Percentiles rank a stretch among this genome's conserved stretches.
Evolutionary conservation across 2,888 invertebrate genomes (phyloP).

Genomic region (Lagria hirta): DNA sequence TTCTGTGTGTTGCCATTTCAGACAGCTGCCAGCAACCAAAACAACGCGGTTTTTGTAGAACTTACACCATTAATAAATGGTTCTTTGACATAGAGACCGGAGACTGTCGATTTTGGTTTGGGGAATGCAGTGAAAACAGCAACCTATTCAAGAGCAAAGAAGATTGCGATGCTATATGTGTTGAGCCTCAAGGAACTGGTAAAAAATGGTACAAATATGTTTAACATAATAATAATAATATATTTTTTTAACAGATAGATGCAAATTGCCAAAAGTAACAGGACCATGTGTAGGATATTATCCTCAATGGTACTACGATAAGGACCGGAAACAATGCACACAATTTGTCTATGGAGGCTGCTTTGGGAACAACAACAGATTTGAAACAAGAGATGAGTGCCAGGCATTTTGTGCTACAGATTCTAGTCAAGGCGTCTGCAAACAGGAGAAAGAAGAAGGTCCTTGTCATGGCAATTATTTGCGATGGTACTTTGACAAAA

Average conservation of each 20-base stretch:
- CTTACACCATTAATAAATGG: conserved; percentile 80
- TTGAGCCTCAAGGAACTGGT: conserved; percentile 73
- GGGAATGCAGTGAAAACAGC: conserved; percentile 87
- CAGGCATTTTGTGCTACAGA: conserved; percentile 69
- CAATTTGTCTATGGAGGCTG: conserved; percentile 91
- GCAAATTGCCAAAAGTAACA: conserved; percentile 75
- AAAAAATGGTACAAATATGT: conserved; percentile 54
- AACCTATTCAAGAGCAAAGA: conserved; percentile 80
- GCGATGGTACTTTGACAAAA: conserved; percentile 75
- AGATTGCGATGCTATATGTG: conserved; percentile 81
- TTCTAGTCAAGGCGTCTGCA: conserved; percentile 71
- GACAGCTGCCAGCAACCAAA: conserved; percentile 69
- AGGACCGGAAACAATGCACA: conserved; percentile 71
- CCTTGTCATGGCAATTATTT: conserved; percentile 77
- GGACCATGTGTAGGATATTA: conserved; percentile 82
- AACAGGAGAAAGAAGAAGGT: conserved; percentile 70
- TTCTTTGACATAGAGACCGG: conserved; percentile 86
- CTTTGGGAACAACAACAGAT: conserved; percentile 88
- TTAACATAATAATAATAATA: too few species aligned
- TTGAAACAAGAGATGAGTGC: conserved; percentile 76
- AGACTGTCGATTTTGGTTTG: conserved; percentile 93
- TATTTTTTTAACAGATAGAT: conserved; percentile 63
- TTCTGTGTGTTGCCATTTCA: too few species aligned
- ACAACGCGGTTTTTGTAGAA: conserved; percentile 77
- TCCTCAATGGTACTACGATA: conserved; percentile 83